Evolutionary conservation across 2,888 invertebrate genomes (phyloP), one percentile per base, ranked within the genome.

Genomic region (Caprella mutica): DNA sequence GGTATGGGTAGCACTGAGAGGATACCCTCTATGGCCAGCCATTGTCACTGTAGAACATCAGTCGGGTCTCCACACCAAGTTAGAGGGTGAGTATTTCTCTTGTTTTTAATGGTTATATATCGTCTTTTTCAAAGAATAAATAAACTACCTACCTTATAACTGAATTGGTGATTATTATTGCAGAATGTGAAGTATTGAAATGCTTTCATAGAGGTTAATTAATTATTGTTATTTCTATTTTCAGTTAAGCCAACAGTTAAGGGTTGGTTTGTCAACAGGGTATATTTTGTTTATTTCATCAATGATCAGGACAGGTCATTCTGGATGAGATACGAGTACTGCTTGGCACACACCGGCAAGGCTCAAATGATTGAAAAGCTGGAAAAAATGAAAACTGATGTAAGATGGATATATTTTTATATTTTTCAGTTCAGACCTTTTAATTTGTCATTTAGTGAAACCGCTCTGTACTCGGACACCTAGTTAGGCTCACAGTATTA

Each of bases 21-120:
- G 80, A 19, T 85, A 82, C 73, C 90, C 91, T 3, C 91, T 81
- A 72, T 93, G 93, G 93, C 93, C 93, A 0, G 86, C 88, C 67
- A 80, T 92, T 68, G 76, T 93, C 3, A 83, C 84, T 0, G 75
- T 81, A 53, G 89, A 91, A 71, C 85, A 86, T 0, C 71, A 72
- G 2, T 77, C 76, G 30, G 77, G 78, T 40, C 69, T 75, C 61
- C 81, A 78, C 73, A 76, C 78, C 14, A 80, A 75, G 69, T 76
- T 76, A 53, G 78, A 77, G 69, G 74, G 81, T 80, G 77, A n/a
- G n/a, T n/a, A n/a, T n/a, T n/a, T n/a, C n/a, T n/a, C n/a, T n/a
- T n/a, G n/a, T n/a, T n/a, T n/a, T n/a, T n/a, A n/a, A n/a, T n/a
- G n/a, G n/a, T n/a, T n/a, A n/a, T n/a, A n/a, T n/a, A n/a, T n/a